Percentiles rank a stretch among this genome's conserved stretches.
phyloP scores from a whole-genome alignment of 2,113 vertebrate species.

The Quiscalus mexicanus region DNA sequence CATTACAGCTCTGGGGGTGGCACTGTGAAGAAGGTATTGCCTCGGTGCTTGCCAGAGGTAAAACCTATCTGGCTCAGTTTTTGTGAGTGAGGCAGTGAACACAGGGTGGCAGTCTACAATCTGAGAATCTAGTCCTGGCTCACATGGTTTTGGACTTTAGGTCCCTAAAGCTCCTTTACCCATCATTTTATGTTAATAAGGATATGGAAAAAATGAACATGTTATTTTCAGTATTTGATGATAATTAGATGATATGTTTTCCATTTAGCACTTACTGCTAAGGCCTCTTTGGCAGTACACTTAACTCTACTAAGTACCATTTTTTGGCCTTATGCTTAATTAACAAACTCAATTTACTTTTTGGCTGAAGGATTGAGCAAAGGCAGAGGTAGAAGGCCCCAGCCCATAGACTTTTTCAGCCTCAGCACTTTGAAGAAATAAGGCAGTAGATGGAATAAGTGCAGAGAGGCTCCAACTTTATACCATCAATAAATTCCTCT shows the following conservation, averaged over 20 bases:
- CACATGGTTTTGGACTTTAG: background rate
- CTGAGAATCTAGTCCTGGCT: background rate
- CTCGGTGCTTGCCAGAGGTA: fast-evolving
- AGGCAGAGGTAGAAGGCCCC: background rate
- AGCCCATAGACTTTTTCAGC: background rate
- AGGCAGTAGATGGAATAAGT: background rate
- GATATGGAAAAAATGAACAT: background rate
- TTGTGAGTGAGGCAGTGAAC: background rate
- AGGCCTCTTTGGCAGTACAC: background rate
- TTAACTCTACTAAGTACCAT: background rate
- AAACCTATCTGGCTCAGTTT: background rate
- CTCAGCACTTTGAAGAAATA: background rate
- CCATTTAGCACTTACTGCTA: background rate
- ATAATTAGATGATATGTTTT: background rate
- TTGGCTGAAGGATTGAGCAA: background rate
- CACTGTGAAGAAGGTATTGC: background rate
- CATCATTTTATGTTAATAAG: background rate
- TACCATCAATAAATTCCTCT: background rate
- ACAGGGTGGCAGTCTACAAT: background rate
- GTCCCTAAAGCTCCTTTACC: background rate
- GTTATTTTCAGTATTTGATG: background rate
- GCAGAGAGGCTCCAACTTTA: background rate
- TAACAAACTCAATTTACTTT: background rate
- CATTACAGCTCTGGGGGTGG: background rate
- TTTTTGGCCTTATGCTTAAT: background rate